These are phyloP conservation scores for Eidolon dupreanum DNA, from an alignment of 2,797 vertebrate species.

Conservation along the genomic window DNA sequence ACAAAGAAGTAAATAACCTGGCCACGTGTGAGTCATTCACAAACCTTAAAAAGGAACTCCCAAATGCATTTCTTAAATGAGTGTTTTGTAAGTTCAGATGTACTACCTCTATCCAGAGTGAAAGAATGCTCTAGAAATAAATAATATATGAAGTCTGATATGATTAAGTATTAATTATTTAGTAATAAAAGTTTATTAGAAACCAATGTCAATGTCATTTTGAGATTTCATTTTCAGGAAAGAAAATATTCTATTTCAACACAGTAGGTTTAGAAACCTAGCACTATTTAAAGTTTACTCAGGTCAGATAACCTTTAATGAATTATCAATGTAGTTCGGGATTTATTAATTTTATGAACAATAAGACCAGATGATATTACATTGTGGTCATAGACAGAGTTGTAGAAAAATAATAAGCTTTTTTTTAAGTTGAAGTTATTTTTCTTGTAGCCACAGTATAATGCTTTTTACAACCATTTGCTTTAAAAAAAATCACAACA, in stretches of 20 bases:
- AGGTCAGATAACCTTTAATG: background rate
- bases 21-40: background rate
- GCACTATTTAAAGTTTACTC: background rate
- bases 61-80: constrained; percentile 45
- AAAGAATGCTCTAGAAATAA: background rate
- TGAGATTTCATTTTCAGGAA: background rate
- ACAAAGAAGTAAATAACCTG: constrained; percentile 46
- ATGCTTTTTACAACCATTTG: background rate
- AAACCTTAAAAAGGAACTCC: constrained; percentile 2
- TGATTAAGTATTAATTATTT: background rate
- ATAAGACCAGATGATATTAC: background rate
- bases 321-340: background rate
- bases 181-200: background rate
- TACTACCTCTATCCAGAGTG: background rate
- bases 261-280: background rate
- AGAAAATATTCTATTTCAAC: background rate
- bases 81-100: background rate
- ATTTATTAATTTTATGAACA: constrained; percentile 41
- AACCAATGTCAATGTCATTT: background rate
- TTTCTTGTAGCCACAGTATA: background rate
- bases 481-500: background rate
- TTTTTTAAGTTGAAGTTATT: background rate
- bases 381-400: background rate
- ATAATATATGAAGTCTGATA: background rate
- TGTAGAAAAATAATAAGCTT: background rate